A percentile compares a stretch with the other conserved stretches of the same genome.
Evolutionary conservation across 53 echinoderm and acorn worm genomes (phyloP).

Genomic region (Stichopus horrens): DNA sequence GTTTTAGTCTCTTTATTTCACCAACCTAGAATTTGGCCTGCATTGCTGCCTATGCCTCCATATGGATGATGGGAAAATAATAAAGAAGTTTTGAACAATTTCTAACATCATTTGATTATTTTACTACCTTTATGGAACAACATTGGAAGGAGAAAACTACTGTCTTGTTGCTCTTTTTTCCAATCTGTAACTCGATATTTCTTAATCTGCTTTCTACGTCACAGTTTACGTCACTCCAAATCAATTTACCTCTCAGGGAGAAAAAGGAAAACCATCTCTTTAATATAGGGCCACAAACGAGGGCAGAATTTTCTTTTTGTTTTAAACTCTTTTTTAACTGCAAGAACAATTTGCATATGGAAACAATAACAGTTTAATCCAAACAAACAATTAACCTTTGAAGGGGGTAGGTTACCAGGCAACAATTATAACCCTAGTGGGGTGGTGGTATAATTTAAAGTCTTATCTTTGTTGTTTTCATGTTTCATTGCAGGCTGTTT

Average conservation of each 20-base stretch:
- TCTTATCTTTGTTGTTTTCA: neutral
- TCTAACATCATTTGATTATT: neutral
- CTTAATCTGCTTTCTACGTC: neutral
- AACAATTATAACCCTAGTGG: conserved; percentile 6
- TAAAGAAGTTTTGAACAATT: too few species aligned
- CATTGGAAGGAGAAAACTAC: neutral
- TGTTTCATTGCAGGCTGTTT: neutral
- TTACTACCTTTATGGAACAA: neutral
- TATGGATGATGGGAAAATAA: too few species aligned
- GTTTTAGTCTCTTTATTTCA: too few species aligned
- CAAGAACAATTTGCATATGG: conserved; percentile 32
- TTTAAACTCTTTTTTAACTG: neutral
- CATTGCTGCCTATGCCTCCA: too few species aligned
- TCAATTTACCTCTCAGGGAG: too few species aligned
- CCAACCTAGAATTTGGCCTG: too few species aligned
- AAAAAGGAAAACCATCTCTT: too few species aligned
- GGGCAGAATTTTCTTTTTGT: too few species aligned
- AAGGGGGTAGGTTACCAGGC: conserved; percentile 2
- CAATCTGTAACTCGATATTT: neutral
- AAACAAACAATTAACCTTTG: conserved; percentile 25
- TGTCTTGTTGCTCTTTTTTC: neutral
- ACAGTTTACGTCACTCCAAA: neutral
- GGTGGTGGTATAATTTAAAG: neutral
- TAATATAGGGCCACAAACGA: too few species aligned
- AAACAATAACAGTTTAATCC: conserved; percentile 13